A percentile compares a stretch with the other conserved stretches of the same genome.
These are phyloP conservation scores for Oikopleura dioica DNA, from an alignment of 23 tunicate genomes.

Conservation along the genomic window DNA sequence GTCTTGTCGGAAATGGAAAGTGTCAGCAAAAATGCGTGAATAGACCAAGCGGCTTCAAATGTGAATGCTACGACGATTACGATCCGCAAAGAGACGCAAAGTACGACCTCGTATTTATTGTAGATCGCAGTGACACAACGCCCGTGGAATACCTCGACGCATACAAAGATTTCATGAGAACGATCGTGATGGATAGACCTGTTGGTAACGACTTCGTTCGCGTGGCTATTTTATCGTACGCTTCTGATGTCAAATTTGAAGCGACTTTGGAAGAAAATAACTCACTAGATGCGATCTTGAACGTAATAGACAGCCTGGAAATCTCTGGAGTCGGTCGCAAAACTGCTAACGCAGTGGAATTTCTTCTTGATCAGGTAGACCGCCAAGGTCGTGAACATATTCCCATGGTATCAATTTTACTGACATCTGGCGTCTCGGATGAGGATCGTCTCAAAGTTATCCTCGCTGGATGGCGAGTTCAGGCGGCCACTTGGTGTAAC, in stretches of 20 bases:
- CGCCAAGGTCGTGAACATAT: background rate
- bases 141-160: background rate
- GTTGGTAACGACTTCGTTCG: background rate
- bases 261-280: background rate
- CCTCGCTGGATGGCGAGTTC: constrained; percentile 2
- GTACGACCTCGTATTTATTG: background rate
- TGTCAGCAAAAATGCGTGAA: background rate
- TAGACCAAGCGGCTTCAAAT: background rate
- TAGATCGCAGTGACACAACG: background rate
- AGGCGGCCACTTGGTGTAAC: constrained; percentile 2
- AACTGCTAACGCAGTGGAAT: background rate
- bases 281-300: background rate
- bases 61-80: background rate
- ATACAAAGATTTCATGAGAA: background rate
- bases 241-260: background rate
- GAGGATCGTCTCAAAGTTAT: background rate
- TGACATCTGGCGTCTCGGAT: background rate
- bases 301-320: background rate
- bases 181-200: background rate
- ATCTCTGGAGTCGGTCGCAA: background rate
- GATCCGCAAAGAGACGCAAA: background rate
- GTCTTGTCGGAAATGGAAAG: background rate
- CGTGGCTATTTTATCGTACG: background rate
- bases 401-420: background rate
- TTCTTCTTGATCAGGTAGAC: background rate